Evolutionary conservation across 2,797 vertebrate species (phyloP), one percentile per base, ranked within the genome.

Genomic region (Melanotaenia trifasciata): DNA sequence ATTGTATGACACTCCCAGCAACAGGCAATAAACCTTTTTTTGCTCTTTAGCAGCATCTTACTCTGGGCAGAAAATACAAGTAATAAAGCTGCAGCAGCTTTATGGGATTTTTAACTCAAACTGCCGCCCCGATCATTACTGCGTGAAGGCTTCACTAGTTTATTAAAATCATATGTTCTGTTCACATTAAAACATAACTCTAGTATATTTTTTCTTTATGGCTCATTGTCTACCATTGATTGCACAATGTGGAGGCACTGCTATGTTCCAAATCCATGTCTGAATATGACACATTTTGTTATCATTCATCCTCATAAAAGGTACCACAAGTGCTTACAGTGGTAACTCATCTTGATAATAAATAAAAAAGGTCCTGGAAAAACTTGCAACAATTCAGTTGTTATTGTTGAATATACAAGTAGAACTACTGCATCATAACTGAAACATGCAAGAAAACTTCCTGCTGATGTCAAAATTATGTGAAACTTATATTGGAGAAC

Each of bases 161-260:
- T n/a, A 54, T 36, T 18, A 32, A 30, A 35, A 56, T 12, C 40
- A 14, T 43, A 47, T 72, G 63, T 61, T 54, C 20, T 63, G 67
- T 77, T 62, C 53, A 76, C 64, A 77, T 84, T 74, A 72, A 68
- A 80, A 72, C 72, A 83, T 33, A 73, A 76, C 36, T 61, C 28
- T 10, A 35, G 71, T 2, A 26, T 45, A 26, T 0, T 56, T 53
- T 59, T 63, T 67, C 30, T 62, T 72, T 36, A 16, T 43, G 66
- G 74, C 57, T 75, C 71, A 74, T 26, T 51, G 14, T 74, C 58
- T 24, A 64, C 54, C 26, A 47, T 12, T 66, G 64, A 77, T 63
- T 79, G 65, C 69, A 72, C 75, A 64, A 64, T 45, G 35, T 51
- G 61, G 43, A 81, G 74, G 74, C 57, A 80, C 74, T 40, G 57